Evolutionary conservation across 2,113 vertebrate genomes (phyloP), one percentile per base, ranked within the genome.

Genomic region (Zapornia atra): DNA sequence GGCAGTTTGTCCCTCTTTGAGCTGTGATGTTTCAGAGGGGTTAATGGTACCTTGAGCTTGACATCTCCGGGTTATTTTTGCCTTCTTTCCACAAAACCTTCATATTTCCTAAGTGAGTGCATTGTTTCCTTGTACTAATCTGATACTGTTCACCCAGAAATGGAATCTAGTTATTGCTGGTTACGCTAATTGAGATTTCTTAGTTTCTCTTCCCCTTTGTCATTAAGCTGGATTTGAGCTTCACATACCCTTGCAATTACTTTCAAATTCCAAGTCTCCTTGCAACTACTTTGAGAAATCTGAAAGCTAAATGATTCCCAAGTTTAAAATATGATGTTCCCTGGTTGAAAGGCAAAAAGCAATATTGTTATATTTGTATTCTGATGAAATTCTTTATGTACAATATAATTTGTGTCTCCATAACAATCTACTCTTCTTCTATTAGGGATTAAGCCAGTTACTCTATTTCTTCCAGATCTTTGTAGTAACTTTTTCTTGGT

Each of bases 321-420:
- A 92, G 87, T 91, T 97, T 96, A 97, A 98, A 97, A 91, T 97
- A 82, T 82, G 86, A 94, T 79, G 91, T 93, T 97, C 95, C 96
- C 96, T 85, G 64, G 95, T 56, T 96, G 97, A 96, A 94, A 96
- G 90, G 90, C 86, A 97, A 97, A 97, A 97, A 86, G 86, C 71
- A 98, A 97, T 97, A 97, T 97, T 97, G 88, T 93, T 89, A 94
- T 93, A 96, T 96, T 97, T 98, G 95, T 97, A 94, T 94, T 97
- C 96, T 97, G 97, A 97, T 95, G 88, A 98, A 97, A 97, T 98
- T 96, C 93, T 97, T 97, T 97, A 97, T 92, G 79, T 95, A 80
- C 89, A 93, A 91, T 93, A 92, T 95, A 97, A 97, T 97, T 96
- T 97, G 66, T 97, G 92, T 95, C 94, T 97, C 86, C 44, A 82